Evolutionary conservation across 1,140 invertebrate species (phyloP), one percentile per base, ranked within the genome.

Genomic region (Heterodera carotae): DNA sequence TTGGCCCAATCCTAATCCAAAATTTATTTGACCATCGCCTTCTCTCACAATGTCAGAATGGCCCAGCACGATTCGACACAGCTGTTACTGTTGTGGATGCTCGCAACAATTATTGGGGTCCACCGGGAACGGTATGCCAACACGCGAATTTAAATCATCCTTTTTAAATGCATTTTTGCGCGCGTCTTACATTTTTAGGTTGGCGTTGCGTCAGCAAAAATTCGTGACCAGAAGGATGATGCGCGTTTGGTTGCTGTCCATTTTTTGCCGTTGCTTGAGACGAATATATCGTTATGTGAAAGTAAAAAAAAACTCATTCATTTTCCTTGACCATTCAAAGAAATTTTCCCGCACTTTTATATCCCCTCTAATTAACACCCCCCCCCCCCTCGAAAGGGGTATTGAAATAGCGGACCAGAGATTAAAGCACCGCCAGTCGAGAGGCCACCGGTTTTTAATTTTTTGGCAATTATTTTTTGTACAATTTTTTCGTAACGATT

Each of bases 51-150:
- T n/a, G n/a, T 25, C 60, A 25, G 60, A 8, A 22, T 62, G 60
- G 60, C 1, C 53, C 33, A 29, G 70, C 36, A 56, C 33, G 36
- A 27, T 60, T 48, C 22, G 48, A 73, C 29, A 59, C 60, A 12
- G 70, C 34, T 59, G 60, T 73, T 73, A 27, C 70, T 31, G 2
- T 92, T 66, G 92, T 99, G 34, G 93, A 98, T 87, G 97, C 96
- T 0, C 91, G 91, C 67, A 91, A 94, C 83, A 99, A 99, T 88
- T 99, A 95, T 91, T 99, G 97, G 97, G 95, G 96, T 56, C 95
- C 94, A 87, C 95, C 96, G 84, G 92, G n/a, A n/a, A n/a, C n/a
- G n/a, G n/a, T n/a, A n/a, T n/a, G n/a, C n/a, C n/a, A n/a, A n/a
- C n/a, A n/a, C n/a, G n/a, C n/a, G n/a, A n/a, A 18, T 56, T 56